Evolutionary conservation across 2,113 vertebrate genomes (phyloP).

Genomic region (Bettongia penicillata): DNA sequence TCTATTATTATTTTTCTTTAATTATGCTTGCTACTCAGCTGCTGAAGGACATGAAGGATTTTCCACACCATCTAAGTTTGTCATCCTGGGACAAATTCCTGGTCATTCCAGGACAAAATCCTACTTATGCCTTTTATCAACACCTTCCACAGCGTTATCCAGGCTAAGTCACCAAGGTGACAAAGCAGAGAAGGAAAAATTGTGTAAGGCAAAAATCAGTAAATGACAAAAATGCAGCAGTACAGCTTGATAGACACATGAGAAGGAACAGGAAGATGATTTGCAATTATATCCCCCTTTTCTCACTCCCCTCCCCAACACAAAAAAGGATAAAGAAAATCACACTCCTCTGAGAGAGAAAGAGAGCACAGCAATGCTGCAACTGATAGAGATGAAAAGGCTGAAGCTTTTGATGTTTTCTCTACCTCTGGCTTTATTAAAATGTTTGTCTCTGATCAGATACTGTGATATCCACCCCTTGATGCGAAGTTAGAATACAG

Average conservation of each 20-base stretch:
- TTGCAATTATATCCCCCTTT: neutral
- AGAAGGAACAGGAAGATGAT: neutral
- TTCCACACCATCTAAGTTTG: neutral
- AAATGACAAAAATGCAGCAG: constrained; percentile 5
- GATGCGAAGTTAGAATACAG: neutral
- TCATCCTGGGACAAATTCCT: neutral
- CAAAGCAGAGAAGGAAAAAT: neutral
- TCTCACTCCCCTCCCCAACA: neutral
- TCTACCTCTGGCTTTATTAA: neutral
- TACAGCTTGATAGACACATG: neutral
- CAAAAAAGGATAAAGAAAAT: neutral
- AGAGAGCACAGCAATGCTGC: neutral
- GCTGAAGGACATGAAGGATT: neutral
- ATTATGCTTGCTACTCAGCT: neutral
- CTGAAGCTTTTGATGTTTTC: neutral
- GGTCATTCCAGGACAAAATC: neutral
- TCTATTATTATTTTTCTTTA: neutral
- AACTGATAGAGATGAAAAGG: neutral
- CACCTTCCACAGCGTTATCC: constrained; percentile 23
- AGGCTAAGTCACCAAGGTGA: neutral
- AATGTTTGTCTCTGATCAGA: constrained; percentile 13
- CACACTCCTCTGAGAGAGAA: neutral
- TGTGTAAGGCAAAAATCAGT: neutral
- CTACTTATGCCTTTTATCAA: neutral
- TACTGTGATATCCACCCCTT: neutral